A percentile compares a stretch with the other conserved stretches of the same genome.
phyloP scores from a whole-genome alignment of 53 echinoderm and acorn worm genomes.

The Echinarachnius parma region DNA sequence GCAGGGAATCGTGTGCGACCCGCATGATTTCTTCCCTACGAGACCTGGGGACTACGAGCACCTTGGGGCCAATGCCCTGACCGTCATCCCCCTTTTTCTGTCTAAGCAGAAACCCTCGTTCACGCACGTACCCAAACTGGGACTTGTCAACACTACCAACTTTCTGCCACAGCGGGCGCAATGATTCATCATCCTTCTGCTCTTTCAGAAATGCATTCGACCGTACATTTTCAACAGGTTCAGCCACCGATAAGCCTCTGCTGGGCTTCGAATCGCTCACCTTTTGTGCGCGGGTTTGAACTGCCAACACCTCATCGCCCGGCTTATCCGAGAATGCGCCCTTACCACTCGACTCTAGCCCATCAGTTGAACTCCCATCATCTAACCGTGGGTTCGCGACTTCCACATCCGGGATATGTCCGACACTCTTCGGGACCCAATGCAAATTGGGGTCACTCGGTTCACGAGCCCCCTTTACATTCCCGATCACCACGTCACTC shows the following conservation, averaged over 20 bases:
- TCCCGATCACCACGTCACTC: constrained; percentile 54
- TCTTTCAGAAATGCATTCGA: constrained; percentile 4
- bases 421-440: constrained; percentile 9
- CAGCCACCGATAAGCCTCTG: background rate
- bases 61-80: constrained; percentile 6
- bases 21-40: constrained; percentile 6
- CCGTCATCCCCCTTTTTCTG: background rate
- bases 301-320: constrained; percentile 4
- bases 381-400: background rate
- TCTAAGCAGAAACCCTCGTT: background rate
- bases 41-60: background rate
- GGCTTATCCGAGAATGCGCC: background rate
- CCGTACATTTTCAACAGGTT: background rate
- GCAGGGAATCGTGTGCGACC: background rate
- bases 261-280: background rate
- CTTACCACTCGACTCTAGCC: background rate
- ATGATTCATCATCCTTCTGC: constrained; percentile 6
- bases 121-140: background rate
- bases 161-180: constrained; percentile 3
- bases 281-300: background rate
- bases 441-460: constrained; percentile 27
- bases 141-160: constrained; percentile 2
- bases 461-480: constrained; percentile 46
- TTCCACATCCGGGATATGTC: background rate
- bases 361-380: constrained; percentile 1